Evolutionary conservation across 2,113 vertebrate genomes (phyloP), one percentile per base, ranked within the genome.

Genomic region (Eurypyga helias): DNA sequence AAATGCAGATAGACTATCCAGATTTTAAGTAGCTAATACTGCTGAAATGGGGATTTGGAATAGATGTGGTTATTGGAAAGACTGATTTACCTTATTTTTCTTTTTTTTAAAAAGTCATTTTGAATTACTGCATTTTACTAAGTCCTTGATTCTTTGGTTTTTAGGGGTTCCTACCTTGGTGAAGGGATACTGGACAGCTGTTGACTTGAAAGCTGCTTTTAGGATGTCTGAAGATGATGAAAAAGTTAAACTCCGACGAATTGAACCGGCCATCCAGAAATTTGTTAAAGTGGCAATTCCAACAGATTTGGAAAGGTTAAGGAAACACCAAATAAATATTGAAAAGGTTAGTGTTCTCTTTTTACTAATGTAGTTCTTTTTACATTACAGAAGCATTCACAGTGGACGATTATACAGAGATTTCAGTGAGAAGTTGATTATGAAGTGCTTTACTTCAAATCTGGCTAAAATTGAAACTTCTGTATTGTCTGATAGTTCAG

Each of bases 231-330:
- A 99, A 94, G 99, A 99, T 95, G 98, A 98, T 43, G 98, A 98
- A 91, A 99, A 99, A 96, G 97, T 99, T 97, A 99, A 98, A 65
- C 98, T 99, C 90, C 98, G 99, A 92, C 99, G 99, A 83, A 98
- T 99, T 48, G 99, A 99, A 93, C 98, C 98, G 52, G 98, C 99
- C 9, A 98, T 99, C 96, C 99, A 99, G 96, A 99, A 99, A 96
- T 99, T 99, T 92, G 98, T 99, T 96, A 99, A 99, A 98, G 99
- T 99, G 97, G 99, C 99, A 89, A 98, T 99, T 83, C 99, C 99
- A 92, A 99, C 99, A 41, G 99, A 99, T 97, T 97, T 99, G 98
- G 99, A 99, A 90, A 98, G 99, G 87, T 98, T 99, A 94, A 98
- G 98, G 93, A 99, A 99, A 90, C 99, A 99, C 97, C 99, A 99